These are phyloP conservation scores for Prolemur simus DNA, from an alignment of 2,113 vertebrate species.

Conservation along the genomic window DNA sequence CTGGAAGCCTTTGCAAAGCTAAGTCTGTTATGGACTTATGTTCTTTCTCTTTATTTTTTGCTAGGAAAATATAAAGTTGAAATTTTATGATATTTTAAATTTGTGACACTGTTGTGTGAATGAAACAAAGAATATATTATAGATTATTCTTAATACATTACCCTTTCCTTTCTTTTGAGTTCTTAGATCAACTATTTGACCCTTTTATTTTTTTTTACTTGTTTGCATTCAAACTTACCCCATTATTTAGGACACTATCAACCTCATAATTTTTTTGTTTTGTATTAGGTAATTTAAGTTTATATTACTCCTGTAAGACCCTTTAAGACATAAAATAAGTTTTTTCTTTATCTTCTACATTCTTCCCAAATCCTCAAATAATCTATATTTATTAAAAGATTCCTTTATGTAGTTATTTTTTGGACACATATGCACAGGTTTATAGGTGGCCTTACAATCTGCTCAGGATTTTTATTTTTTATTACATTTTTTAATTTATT, in stretches of 20 bases:
- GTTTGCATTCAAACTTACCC: not conserved
- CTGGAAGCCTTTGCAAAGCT: constrained; percentile 29
- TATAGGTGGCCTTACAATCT: not conserved
- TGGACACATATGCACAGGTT: not conserved
- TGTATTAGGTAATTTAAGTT: not conserved
- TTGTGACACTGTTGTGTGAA: not conserved
- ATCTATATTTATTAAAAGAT: not conserved
- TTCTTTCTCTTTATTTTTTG: not conserved
- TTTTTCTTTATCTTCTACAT: not conserved
- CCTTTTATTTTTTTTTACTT: not conserved
- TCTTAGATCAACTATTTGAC: not conserved
- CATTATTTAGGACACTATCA: not conserved
- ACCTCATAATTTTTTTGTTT: not conserved
- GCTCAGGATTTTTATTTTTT: not conserved
- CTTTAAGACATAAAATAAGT: not conserved
- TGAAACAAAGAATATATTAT: not conserved
- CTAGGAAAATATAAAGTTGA: not conserved
- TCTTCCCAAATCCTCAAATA: not conserved
- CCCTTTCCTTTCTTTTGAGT: not conserved
- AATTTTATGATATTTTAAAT: constrained; percentile 30
- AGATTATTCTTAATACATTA: not conserved
- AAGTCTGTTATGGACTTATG: not conserved
- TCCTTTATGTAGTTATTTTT: not conserved
- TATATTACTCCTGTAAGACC: not conserved
- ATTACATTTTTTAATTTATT: not conserved